These are phyloP conservation scores for Cygnus buccinator DNA, from an alignment of 2,113 vertebrate species.

Conservation along the genomic window DNA sequence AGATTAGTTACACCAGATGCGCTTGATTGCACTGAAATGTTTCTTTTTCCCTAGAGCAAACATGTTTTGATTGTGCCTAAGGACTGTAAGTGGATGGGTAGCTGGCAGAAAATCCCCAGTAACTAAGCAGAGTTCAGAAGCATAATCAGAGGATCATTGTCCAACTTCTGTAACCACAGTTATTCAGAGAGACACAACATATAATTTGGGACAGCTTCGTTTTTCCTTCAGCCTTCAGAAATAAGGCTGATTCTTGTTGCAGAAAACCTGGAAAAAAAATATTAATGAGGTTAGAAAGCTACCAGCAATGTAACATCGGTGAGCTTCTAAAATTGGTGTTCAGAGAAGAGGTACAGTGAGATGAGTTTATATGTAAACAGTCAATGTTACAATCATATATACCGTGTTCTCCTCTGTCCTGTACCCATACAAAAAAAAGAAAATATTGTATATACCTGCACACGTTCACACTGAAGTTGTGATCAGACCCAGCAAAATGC, in stretches of 20 bases:
- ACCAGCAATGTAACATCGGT: background rate
- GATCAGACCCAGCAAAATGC: slow-evolving; percentile 24
- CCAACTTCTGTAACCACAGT: slow-evolving; percentile 49
- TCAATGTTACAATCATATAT: slow-evolving; percentile 23
- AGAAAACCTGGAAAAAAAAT: slow-evolving; percentile 37
- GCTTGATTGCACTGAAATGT: slow-evolving; percentile 79
- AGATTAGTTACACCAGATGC: slow-evolving; percentile 75
- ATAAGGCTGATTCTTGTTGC: slow-evolving; percentile 18
- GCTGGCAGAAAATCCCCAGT: slow-evolving; percentile 64
- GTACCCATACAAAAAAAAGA: slow-evolving; percentile 4
- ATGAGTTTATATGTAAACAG: slow-evolving; percentile 25
- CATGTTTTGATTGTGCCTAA: slow-evolving; percentile 78
- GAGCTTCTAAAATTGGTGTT: slow-evolving; percentile 43
- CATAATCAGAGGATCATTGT: slow-evolving; percentile 66
- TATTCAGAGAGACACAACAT: slow-evolving; percentile 32
- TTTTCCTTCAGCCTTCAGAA: slow-evolving; percentile 48
- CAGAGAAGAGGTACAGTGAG: slow-evolving; percentile 31
- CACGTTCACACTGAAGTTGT: slow-evolving; percentile 52
- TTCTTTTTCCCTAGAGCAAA: slow-evolving; percentile 77
- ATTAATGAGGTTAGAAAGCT: slow-evolving; percentile 51
- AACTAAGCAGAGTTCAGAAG: slow-evolving; percentile 69
- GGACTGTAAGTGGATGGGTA: slow-evolving; percentile 71
- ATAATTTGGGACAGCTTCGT: slow-evolving; percentile 41
- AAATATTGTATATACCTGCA: background rate
- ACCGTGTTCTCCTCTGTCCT: slow-evolving; percentile 51